Percentiles rank a stretch among this genome's conserved stretches.
Conservation (phyloP, 2,888 invertebrate genomes). For the Pachymerium ferrugineum region DNA sequence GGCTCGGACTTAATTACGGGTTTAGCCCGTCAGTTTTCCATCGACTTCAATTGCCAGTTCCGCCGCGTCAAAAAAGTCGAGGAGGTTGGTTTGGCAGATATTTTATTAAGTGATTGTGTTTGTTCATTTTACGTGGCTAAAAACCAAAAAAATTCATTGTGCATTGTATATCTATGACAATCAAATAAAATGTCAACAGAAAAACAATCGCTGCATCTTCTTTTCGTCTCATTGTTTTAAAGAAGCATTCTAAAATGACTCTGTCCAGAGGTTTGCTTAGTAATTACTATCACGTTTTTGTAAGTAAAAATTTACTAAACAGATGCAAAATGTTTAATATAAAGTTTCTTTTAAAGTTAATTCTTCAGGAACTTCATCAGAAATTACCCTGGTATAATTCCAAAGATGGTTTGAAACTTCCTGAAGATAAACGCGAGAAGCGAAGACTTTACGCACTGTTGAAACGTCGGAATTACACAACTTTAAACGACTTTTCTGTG, state of each 20-base stretch:
- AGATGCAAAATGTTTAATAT: neutral
- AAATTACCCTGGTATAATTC: neutral
- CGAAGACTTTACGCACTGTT: neutral
- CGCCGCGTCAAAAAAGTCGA: neutral
- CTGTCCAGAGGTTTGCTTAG: neutral
- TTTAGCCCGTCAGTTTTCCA: neutral
- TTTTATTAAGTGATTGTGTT: neutral
- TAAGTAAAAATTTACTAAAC: neutral
- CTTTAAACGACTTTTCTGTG: neutral
- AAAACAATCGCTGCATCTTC: no score
- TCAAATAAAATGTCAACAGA: no score
- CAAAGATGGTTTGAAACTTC: neutral
- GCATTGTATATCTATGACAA: no score
- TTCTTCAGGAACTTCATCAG: neutral
- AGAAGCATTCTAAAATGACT: neutral
- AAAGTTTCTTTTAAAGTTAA: neutral
- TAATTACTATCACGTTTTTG: conserved; percentile 11
- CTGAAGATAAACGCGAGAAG: neutral
- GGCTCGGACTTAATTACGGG: neutral
- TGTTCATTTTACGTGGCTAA: neutral
- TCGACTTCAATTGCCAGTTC: neutral
- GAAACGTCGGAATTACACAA: neutral
- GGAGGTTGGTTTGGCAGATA: neutral
- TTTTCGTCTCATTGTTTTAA: no score
- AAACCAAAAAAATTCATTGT: no score